A percentile compares a stretch with the other conserved stretches of the same genome.
phyloP scores from a whole-genome alignment of 2,113 vertebrate species.

The Catharus fuscescens region DNA sequence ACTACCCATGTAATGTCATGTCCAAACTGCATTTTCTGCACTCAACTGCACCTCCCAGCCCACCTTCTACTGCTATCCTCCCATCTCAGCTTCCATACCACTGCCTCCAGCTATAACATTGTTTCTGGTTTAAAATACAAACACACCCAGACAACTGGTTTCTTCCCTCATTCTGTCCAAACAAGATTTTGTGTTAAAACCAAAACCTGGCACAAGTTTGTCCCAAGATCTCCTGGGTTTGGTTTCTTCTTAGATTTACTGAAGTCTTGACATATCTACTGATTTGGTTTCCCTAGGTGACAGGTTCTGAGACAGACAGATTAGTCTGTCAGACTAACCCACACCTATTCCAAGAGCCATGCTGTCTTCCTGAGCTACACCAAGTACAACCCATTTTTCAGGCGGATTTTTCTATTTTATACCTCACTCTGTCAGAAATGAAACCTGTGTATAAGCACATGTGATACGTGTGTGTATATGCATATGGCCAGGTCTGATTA shows the following conservation, averaged over 20 bases:
- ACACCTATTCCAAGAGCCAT: not conserved
- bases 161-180: not conserved
- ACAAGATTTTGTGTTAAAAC: not conserved
- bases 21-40: not conserved
- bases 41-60: not conserved
- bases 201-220: not conserved
- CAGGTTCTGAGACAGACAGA: no score
- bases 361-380: not conserved
- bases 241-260: not conserved
- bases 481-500: fast-evolving
- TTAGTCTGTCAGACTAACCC: not conserved
- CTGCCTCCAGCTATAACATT: not conserved
- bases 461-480: fast-evolving
- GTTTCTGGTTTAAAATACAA: not conserved
- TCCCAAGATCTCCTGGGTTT: not conserved
- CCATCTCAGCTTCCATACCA: not conserved
- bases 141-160: not conserved
- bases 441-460: fast-evolving
- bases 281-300: not conserved
- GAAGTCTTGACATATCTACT: not conserved
- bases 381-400: not conserved
- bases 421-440: not conserved
- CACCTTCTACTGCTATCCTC: not conserved
- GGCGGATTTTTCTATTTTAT: not conserved
- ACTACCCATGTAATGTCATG: not conserved